phyloP scores from a whole-genome alignment of 2,888 invertebrate genomes.

The Cheilosia vulpina region DNA sequence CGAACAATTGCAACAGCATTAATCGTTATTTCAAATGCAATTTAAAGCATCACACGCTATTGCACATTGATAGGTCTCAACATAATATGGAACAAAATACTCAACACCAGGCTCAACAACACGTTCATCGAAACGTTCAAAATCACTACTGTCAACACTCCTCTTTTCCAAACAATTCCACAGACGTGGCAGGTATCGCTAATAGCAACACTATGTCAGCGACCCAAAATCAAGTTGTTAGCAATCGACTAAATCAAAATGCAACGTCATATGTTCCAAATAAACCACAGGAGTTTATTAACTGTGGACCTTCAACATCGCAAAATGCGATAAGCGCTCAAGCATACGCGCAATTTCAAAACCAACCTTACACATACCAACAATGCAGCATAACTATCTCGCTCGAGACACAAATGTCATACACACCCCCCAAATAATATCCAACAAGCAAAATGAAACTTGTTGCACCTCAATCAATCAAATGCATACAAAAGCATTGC shows the following conservation, averaged over 20 bases:
- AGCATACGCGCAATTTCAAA: not conserved
- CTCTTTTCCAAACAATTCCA: not conserved
- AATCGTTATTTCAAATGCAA: not conserved
- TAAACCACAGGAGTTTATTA: too few relatives aligned
- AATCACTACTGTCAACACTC: not conserved
- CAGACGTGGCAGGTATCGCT: too few relatives aligned
- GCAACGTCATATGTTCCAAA: too few relatives aligned
- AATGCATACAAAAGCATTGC: conserved; percentile 2
- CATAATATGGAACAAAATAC: not conserved
- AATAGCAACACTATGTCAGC: too few relatives aligned
- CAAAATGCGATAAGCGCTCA: too few relatives aligned
- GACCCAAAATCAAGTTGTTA: too few relatives aligned
- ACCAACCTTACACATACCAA: not conserved
- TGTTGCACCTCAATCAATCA: not conserved
- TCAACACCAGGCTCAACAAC: not conserved
- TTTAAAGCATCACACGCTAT: not conserved
- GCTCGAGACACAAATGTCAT: not conserved
- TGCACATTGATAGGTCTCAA: not conserved
- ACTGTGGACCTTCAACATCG: too few relatives aligned
- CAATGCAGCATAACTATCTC: not conserved
- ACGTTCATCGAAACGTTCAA: not conserved
- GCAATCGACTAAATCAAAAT: too few relatives aligned
- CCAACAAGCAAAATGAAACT: not conserved
- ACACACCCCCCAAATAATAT: not conserved
- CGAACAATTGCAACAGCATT: not conserved